A percentile compares a stretch with the other conserved stretches of the same genome.
phyloP scores from a whole-genome alignment of 2,797 vertebrate genomes.

The Cryptoblepharus egeriae region DNA sequence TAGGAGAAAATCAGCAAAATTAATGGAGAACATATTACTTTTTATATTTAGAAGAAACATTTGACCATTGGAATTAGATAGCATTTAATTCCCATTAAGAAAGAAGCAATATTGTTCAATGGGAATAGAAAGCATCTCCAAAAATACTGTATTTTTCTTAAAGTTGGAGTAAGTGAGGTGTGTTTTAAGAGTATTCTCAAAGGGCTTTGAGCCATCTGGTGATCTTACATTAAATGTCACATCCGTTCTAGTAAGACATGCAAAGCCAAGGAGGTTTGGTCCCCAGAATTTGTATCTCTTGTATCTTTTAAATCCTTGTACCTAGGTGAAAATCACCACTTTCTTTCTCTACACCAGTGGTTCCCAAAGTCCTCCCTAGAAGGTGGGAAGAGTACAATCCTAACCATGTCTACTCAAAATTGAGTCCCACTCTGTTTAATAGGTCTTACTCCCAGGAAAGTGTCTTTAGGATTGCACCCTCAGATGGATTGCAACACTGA shows the following conservation, averaged over 20 bases:
- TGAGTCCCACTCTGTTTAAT: too few relatives aligned
- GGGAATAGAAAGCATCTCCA: not conserved
- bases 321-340: not conserved
- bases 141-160: conserved; percentile 41
- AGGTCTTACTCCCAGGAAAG: too few relatives aligned
- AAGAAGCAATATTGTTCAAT: conserved; percentile 17
- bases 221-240: not conserved
- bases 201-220: not conserved
- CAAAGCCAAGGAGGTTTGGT: not conserved
- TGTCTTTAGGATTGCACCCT: too few relatives aligned
- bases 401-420: too few relatives aligned
- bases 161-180: not conserved
- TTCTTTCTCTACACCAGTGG: not conserved
- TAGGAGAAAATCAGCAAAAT: not conserved
- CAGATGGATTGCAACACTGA: too few relatives aligned
- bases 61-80: conserved; percentile 5
- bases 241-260: conserved; percentile 11
- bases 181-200: not conserved
- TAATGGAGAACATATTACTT: not conserved
- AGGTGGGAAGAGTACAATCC: too few relatives aligned
- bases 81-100: conserved; percentile 7
- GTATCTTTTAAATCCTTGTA: conserved; percentile 15
- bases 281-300: not conserved
- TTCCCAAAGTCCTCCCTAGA: too few relatives aligned
- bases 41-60: conserved; percentile 12